phyloP scores from a whole-genome alignment of 2,113 vertebrate genomes.

The Chloebia gouldiae region DNA sequence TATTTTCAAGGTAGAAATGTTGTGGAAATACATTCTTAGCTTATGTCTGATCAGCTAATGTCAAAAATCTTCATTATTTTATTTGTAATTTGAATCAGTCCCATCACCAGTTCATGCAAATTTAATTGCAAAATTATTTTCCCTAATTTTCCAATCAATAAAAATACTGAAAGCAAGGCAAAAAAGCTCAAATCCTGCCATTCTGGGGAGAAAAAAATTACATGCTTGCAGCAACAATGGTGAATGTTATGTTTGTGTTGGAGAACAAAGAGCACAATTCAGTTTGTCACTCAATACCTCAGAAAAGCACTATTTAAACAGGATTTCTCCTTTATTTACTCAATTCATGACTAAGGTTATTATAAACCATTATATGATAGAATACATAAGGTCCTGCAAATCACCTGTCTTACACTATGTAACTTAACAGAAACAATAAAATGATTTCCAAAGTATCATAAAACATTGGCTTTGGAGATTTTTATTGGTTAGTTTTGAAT shows the following conservation, averaged over 20 bases:
- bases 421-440: background rate
- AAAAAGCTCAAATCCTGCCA: background rate
- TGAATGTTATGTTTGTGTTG: background rate
- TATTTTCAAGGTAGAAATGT: background rate
- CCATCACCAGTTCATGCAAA: background rate
- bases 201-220: background rate
- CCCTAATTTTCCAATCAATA: background rate
- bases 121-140: background rate
- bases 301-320: background rate
- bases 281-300: background rate
- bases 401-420: background rate
- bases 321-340: background rate
- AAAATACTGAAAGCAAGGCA: background rate
- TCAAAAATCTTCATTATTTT: background rate
- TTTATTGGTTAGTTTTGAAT: background rate
- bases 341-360: background rate
- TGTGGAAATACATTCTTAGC: background rate
- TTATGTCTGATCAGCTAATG: background rate
- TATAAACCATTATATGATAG: background rate
- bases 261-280: background rate
- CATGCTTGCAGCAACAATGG: fast-evolving
- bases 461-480: background rate
- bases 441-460: background rate
- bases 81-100: background rate
- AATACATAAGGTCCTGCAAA: background rate